Conservation (phyloP, 1,140 invertebrate genomes). For the Microvelia longipes region DNA sequence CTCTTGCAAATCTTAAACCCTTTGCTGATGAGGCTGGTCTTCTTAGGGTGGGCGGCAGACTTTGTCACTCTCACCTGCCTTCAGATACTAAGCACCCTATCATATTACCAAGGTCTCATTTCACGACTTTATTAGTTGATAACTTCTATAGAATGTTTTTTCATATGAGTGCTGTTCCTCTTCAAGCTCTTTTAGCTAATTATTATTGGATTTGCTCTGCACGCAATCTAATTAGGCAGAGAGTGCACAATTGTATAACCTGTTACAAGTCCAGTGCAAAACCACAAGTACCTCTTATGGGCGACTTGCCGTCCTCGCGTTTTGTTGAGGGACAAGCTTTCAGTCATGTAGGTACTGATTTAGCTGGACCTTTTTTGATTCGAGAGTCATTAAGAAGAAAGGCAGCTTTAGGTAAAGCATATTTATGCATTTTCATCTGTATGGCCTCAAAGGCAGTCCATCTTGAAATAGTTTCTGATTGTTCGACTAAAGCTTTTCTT, state of each 20-base stretch:
- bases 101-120: slow-evolving; percentile 24
- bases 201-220: neutral
- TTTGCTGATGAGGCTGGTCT: slow-evolving; percentile 27
- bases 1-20: slow-evolving; percentile 6
- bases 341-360: slow-evolving; percentile 26
- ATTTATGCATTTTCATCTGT: slow-evolving; percentile 23
- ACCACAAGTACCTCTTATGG: neutral
- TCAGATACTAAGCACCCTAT: slow-evolving; percentile 29
- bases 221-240: neutral
- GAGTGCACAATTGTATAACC: neutral
- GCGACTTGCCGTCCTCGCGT: slow-evolving; percentile 2
- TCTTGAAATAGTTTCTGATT: slow-evolving; percentile 24
- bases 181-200: neutral
- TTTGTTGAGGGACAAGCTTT: slow-evolving; percentile 21
- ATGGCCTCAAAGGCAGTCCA: slow-evolving; percentile 24
- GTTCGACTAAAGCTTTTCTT: slow-evolving; percentile 22
- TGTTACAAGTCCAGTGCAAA: neutral
- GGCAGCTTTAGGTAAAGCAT: slow-evolving; percentile 15
- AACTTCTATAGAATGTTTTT: slow-evolving; percentile 22
- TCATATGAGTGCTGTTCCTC: slow-evolving; percentile 21
- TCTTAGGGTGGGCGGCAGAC: slow-evolving; percentile 29
- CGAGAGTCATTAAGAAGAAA: slow-evolving; percentile 15
- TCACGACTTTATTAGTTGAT: slow-evolving; percentile 16
- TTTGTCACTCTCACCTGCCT: slow-evolving; percentile 22
- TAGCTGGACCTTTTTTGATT: slow-evolving; percentile 25